Percentiles rank a stretch among this genome's conserved stretches.
Evolutionary conservation across 2,113 vertebrate genomes (phyloP).

Genomic region (Planiliza haematocheilus): DNA sequence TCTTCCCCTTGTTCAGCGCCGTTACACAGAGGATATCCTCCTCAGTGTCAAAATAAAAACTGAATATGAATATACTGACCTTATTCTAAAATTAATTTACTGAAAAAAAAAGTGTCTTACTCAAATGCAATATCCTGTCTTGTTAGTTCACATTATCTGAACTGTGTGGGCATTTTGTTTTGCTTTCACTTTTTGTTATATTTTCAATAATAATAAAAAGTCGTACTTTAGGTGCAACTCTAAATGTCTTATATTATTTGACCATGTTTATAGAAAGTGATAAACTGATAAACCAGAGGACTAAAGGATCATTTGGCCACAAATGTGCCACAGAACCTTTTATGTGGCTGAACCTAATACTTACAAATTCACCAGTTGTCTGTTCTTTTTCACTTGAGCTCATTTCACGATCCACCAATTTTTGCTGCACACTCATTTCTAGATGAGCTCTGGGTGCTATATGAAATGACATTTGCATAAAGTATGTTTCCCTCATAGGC

Average conservation of each 20-base stretch:
- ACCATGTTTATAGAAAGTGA: not conserved
- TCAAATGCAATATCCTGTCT: too few species aligned
- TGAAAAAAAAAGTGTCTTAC: not conserved
- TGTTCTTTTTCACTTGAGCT: not conserved
- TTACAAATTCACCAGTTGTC: not conserved
- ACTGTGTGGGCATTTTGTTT: too few species aligned
- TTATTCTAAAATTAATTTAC: not conserved
- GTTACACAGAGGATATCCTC: slow-evolving; percentile 72
- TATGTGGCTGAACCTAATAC: not conserved
- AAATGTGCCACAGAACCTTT: not conserved
- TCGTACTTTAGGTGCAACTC: too few species aligned
- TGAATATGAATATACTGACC: not conserved
- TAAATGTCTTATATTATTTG: too few species aligned
- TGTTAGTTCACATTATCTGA: too few species aligned
- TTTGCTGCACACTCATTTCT: not conserved
- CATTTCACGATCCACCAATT: too few species aligned
- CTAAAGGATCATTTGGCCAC: not conserved
- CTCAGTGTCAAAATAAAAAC: slow-evolving; percentile 38
- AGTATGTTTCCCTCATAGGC: not conserved
- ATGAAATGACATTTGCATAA: slow-evolving; percentile 21
- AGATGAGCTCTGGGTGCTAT: not conserved
- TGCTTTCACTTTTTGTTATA: too few species aligned
- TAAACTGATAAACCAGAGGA: not conserved
- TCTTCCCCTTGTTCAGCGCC: slow-evolving; percentile 59
- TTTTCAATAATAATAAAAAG: too few species aligned